Percentiles rank a stretch among this genome's conserved stretches.
Conservation (phyloP, 2,888 invertebrate genomes). For the Helobdella robusta region DNA sequence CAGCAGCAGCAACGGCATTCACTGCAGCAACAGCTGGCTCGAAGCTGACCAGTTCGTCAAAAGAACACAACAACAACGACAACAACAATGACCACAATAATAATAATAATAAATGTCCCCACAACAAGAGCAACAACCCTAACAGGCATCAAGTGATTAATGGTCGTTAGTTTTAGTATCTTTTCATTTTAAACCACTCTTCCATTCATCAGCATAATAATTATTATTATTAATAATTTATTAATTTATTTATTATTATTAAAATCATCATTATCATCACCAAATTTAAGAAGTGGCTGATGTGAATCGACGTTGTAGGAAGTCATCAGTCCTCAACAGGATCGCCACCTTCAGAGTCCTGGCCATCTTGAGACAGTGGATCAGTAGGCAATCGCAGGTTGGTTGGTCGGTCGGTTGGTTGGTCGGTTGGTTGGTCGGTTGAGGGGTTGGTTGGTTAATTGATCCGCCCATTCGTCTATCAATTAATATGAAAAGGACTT, state of each 20-base stretch:
- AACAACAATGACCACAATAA: not conserved
- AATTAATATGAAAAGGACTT: conserved; percentile 63
- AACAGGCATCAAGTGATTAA: not conserved
- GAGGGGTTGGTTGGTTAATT: too few species aligned
- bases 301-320: not conserved
- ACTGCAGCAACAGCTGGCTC: conserved; percentile 82
- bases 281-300: not conserved
- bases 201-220: not conserved
- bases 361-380: conserved; percentile 81
- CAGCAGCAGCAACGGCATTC: conserved; percentile 68
- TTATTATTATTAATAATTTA: not conserved
- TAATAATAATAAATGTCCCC: not conserved
- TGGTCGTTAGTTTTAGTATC: conserved; percentile 1
- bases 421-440: too few species aligned
- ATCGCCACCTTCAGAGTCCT: conserved; percentile 85
- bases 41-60: conserved; percentile 31
- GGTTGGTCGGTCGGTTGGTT: too few species aligned
- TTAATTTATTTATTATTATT: conserved; percentile 1
- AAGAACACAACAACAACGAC: not conserved
- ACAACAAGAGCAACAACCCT: conserved; percentile 2
- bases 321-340: conserved; percentile 55
- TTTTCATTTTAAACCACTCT: not conserved
- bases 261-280: conserved; percentile 1
- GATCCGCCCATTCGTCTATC: too few species aligned
- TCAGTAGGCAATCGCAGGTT: conserved; percentile 64